Percentiles rank a stretch among this genome's conserved stretches.
phyloP scores from a whole-genome alignment of 1,140 invertebrate genomes.

The Pantala flavescens region DNA sequence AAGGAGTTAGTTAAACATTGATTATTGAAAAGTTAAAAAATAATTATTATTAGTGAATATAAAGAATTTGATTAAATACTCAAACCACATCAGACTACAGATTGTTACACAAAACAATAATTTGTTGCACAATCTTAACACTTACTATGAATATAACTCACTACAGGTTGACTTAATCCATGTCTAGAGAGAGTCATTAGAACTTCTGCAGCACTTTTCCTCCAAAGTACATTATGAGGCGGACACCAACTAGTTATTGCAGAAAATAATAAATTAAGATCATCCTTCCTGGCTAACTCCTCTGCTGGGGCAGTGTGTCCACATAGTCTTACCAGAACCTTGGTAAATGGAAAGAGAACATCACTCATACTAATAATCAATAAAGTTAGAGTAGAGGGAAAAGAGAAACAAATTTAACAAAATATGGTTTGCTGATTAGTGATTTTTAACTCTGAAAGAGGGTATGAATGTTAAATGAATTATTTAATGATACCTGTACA shows the following conservation, averaged over 20 bases:
- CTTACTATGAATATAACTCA: slow-evolving; percentile 95
- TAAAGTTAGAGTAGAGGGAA: too few relatives aligned
- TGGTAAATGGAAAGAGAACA: too few relatives aligned
- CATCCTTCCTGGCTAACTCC: slow-evolving; percentile 92
- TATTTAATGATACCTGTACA: slow-evolving; percentile 60
- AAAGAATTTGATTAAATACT: too few relatives aligned
- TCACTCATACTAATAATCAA: too few relatives aligned
- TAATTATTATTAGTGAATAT: too few relatives aligned
- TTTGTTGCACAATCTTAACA: slow-evolving; percentile 24
- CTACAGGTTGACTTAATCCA: slow-evolving; percentile 81
- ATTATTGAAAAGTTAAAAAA: too few relatives aligned
- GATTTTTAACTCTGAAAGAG: too few relatives aligned
- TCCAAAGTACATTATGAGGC: slow-evolving; percentile 85
- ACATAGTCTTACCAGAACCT: slow-evolving; percentile 88
- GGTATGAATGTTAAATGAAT: slow-evolving; percentile 17
- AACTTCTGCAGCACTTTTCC: slow-evolving; percentile 93
- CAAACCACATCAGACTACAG: too few relatives aligned
- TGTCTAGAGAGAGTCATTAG: slow-evolving; percentile 91
- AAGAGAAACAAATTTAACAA: too few relatives aligned
- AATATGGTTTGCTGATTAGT: too few relatives aligned
- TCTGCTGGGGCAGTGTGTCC: slow-evolving; percentile 87
- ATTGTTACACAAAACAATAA: too few relatives aligned
- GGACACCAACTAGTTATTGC: slow-evolving; percentile 93
- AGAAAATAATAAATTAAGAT: slow-evolving; percentile 88
- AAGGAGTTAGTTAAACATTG: too few relatives aligned